Percentiles rank a stretch among this genome's conserved stretches.
Evolutionary conservation across 2,113 vertebrate species (phyloP).

Genomic region (Marcusenius ussheri): DNA sequence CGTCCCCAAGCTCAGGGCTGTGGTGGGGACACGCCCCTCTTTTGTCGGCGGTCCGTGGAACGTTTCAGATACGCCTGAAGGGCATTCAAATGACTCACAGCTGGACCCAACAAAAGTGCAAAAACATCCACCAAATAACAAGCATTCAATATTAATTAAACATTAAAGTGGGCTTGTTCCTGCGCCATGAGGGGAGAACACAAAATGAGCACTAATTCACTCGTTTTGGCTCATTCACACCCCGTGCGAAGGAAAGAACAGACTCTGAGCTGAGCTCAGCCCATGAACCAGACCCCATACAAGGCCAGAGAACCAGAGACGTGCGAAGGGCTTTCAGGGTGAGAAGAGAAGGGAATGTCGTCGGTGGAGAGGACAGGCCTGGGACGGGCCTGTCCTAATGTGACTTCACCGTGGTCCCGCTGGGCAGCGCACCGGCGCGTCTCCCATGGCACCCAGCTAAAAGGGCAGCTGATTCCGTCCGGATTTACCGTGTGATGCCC

Average conservation of each 20-base stretch:
- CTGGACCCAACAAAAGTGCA: not conserved
- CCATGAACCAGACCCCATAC: not conserved
- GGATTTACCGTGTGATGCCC: not conserved
- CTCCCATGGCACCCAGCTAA: not conserved
- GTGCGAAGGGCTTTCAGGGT: not conserved
- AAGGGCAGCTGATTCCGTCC: not conserved
- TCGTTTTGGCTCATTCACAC: not conserved
- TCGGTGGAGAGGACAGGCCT: not conserved
- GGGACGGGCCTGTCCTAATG: not conserved
- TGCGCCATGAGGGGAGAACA: not conserved
- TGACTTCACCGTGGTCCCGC: not conserved
- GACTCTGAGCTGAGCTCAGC: not conserved
- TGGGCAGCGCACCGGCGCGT: not conserved
- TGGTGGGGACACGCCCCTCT: not conserved
- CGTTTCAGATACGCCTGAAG: not conserved
- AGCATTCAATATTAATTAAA: not conserved
- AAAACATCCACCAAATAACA: not conserved
- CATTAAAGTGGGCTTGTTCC: not conserved
- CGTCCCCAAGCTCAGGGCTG: not conserved
- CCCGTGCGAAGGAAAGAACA: not conserved
- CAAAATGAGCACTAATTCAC: not conserved
- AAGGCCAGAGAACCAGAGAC: not conserved
- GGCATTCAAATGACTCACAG: not conserved
- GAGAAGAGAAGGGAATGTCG: not conserved
- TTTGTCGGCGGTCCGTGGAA: not conserved